phyloP scores from a whole-genome alignment of 2,888 invertebrate species.

The Apotomis turbidana region DNA sequence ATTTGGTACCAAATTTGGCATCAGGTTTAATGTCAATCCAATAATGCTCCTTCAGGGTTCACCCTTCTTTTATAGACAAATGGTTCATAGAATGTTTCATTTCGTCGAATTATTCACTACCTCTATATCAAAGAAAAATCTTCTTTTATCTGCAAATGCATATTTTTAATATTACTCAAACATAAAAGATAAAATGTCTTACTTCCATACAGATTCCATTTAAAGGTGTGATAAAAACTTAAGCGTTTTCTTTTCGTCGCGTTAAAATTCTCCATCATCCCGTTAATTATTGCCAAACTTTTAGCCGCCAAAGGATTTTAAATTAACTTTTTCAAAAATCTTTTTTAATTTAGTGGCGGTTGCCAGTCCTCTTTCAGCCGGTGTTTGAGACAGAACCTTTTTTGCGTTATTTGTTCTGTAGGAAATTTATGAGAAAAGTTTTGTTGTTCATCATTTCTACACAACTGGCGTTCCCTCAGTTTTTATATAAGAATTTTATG shows the following conservation, averaged over 20 bases:
- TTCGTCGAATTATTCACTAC: too few species aligned
- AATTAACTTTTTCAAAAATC: constrained; percentile 33
- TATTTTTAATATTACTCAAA: too few species aligned
- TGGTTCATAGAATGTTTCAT: too few species aligned
- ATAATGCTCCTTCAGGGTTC: too few species aligned
- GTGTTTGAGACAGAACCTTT: constrained; percentile 19
- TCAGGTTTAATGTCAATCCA: too few species aligned
- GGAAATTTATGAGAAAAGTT: constrained; percentile 36
- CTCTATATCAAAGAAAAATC: too few species aligned
- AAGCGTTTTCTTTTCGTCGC: constrained; percentile 4
- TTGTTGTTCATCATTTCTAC: constrained; percentile 27
- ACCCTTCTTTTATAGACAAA: too few species aligned
- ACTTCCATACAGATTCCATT: too few species aligned
- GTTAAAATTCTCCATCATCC: background rate
- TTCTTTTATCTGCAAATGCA: too few species aligned
- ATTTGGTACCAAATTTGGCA: too few species aligned
- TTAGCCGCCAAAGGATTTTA: constrained; percentile 20
- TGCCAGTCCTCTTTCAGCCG: constrained; percentile 21
- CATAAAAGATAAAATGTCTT: too few species aligned
- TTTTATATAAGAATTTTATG: constrained; percentile 4
- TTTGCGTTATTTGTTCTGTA: constrained; percentile 29
- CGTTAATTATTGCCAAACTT: constrained; percentile 27
- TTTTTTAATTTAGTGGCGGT: constrained; percentile 36
- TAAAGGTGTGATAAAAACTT: constrained; percentile 5
- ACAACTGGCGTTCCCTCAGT: constrained; percentile 12